These are phyloP conservation scores for Zonotrichia albicollis DNA, from an alignment of 2,797 vertebrate genomes.

Conservation along the genomic window DNA sequence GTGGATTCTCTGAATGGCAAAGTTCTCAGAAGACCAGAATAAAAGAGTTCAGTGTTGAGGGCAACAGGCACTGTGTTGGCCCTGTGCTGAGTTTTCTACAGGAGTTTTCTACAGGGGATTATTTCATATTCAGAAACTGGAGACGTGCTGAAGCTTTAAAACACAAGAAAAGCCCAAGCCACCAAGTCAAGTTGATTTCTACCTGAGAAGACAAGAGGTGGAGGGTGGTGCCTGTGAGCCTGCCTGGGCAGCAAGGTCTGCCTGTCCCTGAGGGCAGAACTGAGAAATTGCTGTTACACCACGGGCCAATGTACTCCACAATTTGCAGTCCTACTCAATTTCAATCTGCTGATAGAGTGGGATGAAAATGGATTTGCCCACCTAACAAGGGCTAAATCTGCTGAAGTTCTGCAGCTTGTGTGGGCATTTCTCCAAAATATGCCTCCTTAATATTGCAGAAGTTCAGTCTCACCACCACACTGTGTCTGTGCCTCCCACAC, in stretches of 20 bases:
- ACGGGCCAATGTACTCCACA: rapidly evolving
- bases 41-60: background rate
- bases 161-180: background rate
- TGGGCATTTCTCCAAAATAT: background rate
- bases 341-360: background rate
- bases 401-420: background rate
- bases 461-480: background rate
- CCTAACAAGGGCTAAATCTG: background rate
- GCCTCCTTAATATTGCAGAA: background rate
- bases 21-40: background rate
- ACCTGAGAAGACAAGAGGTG: background rate
- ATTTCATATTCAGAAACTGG: background rate
- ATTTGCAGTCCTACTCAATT: background rate
- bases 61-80: background rate
- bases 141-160: background rate
- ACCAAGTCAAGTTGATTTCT: background rate
- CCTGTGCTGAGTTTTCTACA: background rate
- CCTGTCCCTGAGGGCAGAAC: background rate
- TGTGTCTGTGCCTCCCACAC: background rate
- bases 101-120: background rate
- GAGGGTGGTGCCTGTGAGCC: background rate
- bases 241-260: background rate
- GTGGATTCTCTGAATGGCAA: rapidly evolving
- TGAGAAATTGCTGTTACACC: background rate
- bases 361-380: background rate